Evolutionary conservation across 2,888 invertebrate species (phyloP), one percentile per base, ranked within the genome.

Genomic region (Acronicta aceris): DNA sequence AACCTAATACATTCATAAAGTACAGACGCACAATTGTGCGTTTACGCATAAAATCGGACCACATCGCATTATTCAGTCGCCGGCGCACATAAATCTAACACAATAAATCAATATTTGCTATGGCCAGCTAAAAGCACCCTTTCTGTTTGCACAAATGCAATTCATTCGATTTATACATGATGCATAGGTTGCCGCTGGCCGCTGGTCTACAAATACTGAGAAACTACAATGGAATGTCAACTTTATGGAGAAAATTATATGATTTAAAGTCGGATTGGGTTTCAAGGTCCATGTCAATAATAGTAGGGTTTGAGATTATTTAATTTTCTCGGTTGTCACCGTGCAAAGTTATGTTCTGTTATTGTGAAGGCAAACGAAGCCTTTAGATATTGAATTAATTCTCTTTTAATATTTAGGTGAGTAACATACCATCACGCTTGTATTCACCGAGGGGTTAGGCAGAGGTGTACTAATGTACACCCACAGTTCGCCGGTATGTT

Each of bases 21-120:
- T 55, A 70, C 45, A 49, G 50, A 69, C 68, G 17, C 13, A 66
- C 47, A 51, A 67, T 70, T 66, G 57, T 66, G 67, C 67, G 46
- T 68, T 68, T 43, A 52, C 71, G 68, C 68, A 74, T 74, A 74
- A 74, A 76, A 72, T 74, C 76, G 67, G 74, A 65, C 77, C 65
- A 45, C 50, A 50, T 56, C 54, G 59, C 56, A 73, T 74, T 77
- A 75, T 74, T 65, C 68, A 76, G 71, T 65, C 66, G 65, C 63
- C 50, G 61, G 67, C 62, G 58, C 66, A 68, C 79, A 83, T 83
- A 83, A 87, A 85, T 85, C 82, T 83, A 78, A 78, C 69, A 74
- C 60, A 82, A 89, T 89, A 89, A 89, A 91, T 91, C 91, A 91
- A 92, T 91, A 90, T 90, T 90, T 87, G 88, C 81, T 81, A 57